Conservation (phyloP, 2,113 vertebrate genomes). For the Epinephelus fuscoguttatus region DNA sequence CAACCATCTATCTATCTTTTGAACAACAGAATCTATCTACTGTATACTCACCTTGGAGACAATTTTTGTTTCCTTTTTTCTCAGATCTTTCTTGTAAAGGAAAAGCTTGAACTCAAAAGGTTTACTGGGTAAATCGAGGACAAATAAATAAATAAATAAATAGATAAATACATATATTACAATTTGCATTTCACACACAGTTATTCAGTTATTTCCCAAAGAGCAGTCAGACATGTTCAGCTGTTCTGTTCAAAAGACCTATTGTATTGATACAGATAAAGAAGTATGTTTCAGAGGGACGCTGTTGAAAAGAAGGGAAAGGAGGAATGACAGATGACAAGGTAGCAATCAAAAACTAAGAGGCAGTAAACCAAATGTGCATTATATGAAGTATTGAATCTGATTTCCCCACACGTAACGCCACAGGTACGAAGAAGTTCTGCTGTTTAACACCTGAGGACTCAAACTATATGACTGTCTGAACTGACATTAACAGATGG, state of each 20-base stretch:
- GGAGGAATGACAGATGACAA: slow-evolving; percentile 3
- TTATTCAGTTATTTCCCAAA: background rate
- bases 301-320: background rate
- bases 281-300: background rate
- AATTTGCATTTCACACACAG: background rate
- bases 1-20: too few relatives aligned
- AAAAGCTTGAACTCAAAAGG: background rate
- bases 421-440: background rate
- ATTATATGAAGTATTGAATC: slow-evolving; percentile 39
- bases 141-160: background rate
- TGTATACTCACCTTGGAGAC: too few relatives aligned
- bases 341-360: slow-evolving; percentile 21
- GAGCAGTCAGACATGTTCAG: background rate
- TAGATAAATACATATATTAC: background rate
- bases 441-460: slow-evolving; percentile 19
- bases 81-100: background rate
- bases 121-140: background rate
- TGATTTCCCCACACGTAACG: slow-evolving; percentile 29
- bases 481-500: slow-evolving; percentile 72
- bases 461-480: slow-evolving; percentile 41
- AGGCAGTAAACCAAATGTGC: slow-evolving; percentile 35
- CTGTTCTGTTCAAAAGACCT: background rate
- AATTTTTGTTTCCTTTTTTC: too few relatives aligned
- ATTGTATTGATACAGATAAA: background rate
- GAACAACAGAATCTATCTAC: too few relatives aligned